Percentiles rank a stretch among this genome's conserved stretches.
Conservation (phyloP, 2,888 invertebrate genomes). For the Therioaphis trifolii region DNA sequence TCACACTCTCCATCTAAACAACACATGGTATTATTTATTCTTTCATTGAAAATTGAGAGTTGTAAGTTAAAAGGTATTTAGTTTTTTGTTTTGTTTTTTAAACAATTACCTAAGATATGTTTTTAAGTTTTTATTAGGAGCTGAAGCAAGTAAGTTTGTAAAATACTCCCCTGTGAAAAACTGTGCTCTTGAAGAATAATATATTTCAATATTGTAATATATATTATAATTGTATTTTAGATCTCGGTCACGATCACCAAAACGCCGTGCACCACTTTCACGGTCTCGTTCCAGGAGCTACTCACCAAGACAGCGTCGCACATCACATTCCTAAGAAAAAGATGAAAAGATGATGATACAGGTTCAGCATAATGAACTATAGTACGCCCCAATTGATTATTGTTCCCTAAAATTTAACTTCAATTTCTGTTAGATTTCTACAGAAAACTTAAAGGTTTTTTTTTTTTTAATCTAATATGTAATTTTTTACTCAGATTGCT, state of each 20-base stretch:
- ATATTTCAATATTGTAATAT: neutral
- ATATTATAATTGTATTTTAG: slow-evolving; percentile 58
- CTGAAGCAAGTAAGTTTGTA: slow-evolving; percentile 49
- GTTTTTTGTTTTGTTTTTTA: slow-evolving; percentile 59
- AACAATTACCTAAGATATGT: slow-evolving; percentile 46
- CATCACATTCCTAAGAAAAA: slow-evolving; percentile 62
- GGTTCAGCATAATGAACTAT: slow-evolving; percentile 40
- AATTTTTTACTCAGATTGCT: slow-evolving; percentile 53
- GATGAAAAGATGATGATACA: slow-evolving; percentile 23
- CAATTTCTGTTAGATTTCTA: slow-evolving; percentile 45
- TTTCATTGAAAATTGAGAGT: slow-evolving; percentile 58
- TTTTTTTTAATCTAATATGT: slow-evolving; percentile 34
- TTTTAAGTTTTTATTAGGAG: slow-evolving; percentile 57
- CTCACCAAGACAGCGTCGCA: slow-evolving; percentile 66
- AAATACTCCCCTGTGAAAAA: neutral
- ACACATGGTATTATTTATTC: slow-evolving; percentile 60
- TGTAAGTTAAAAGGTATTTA: slow-evolving; percentile 62
- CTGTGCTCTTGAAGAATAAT: neutral
- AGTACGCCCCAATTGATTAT: slow-evolving; percentile 39
- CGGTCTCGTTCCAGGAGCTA: slow-evolving; percentile 67
- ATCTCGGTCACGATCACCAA: slow-evolving; percentile 64
- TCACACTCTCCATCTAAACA: slow-evolving; percentile 62
- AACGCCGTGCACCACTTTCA: slow-evolving; percentile 65
- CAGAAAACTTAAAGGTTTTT: slow-evolving; percentile 52
- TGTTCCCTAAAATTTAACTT: slow-evolving; percentile 41